Evolutionary conservation across 2,888 invertebrate genomes (phyloP).

Genomic region (Iphiclides podalirius): DNA sequence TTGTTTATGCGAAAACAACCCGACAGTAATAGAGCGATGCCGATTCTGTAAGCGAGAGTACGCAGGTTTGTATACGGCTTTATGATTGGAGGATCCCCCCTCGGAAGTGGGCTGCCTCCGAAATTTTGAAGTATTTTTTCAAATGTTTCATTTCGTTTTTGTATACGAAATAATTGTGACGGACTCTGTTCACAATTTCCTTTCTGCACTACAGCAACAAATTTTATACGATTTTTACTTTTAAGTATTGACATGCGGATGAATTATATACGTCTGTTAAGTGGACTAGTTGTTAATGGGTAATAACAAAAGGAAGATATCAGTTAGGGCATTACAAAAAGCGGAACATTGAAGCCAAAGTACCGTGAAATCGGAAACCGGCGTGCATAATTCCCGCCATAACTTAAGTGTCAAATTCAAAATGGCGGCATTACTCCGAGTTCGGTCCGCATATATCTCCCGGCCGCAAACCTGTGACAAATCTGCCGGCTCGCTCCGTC

Average conservation of each 20-base stretch:
- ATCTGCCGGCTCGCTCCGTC: conserved; percentile 21
- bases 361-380: not conserved
- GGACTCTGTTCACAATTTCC: too few species aligned
- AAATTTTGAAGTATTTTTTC: not conserved
- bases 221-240: too few species aligned
- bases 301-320: too few species aligned
- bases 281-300: too few species aligned
- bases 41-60: too few species aligned
- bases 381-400: conserved; percentile 22
- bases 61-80: not conserved
- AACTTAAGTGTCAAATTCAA: conserved; percentile 32
- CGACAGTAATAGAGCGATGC: too few species aligned
- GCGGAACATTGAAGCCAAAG: conserved; percentile 4
- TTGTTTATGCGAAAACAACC: too few species aligned
- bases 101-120: not conserved
- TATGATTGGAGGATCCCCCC: not conserved
- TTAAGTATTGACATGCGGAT: too few species aligned
- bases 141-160: not conserved
- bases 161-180: too few species aligned
- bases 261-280: too few species aligned
- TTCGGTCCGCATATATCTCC: conserved; percentile 29
- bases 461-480: conserved; percentile 28
- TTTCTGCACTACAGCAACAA: too few species aligned
- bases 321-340: too few species aligned
- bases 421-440: conserved; percentile 31